Evolutionary conservation across 1,140 invertebrate species (phyloP).

Genomic region (Drosophila navojoa): DNA sequence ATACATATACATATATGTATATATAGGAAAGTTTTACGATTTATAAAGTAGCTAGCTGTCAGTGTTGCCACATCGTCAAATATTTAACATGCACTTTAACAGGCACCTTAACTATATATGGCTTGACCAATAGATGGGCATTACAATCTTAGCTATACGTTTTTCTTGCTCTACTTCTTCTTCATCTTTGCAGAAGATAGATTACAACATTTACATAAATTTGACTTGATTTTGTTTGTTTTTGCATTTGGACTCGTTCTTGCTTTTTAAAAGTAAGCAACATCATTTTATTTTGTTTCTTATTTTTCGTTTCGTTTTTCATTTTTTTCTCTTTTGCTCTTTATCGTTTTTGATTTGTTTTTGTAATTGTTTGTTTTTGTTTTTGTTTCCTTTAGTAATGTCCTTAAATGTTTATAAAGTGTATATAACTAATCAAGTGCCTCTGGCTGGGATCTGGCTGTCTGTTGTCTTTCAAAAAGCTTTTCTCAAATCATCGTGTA

Average conservation of each 20-base stretch:
- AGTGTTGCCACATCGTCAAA: neutral
- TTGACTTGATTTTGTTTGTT: neutral
- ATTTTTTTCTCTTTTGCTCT: slow-evolving; percentile 10
- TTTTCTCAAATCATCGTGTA: neutral
- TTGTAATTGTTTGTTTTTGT: neutral
- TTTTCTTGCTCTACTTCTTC: neutral
- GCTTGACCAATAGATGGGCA: neutral
- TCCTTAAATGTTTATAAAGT: neutral
- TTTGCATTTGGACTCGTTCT: neutral
- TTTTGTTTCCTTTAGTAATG: slow-evolving; percentile 6
- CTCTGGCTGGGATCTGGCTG: slow-evolving; percentile 1
- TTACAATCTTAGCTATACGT: neutral
- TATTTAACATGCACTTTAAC: slow-evolving; percentile 5
- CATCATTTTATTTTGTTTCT: slow-evolving; percentile 28
- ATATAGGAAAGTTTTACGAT: neutral
- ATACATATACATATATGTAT: neutral
- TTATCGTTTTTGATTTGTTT: neutral
- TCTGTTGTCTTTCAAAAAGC: neutral
- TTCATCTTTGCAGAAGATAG: neutral
- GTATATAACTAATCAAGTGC: slow-evolving; percentile 12
- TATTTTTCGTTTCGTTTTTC: slow-evolving; percentile 9
- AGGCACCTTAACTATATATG: neutral
- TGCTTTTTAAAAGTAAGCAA: slow-evolving; percentile 36
- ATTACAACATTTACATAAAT: slow-evolving; percentile 16
- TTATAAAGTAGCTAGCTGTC: neutral